phyloP scores from a whole-genome alignment of 2,888 invertebrate species.

The Clitarchus hookeri region DNA sequence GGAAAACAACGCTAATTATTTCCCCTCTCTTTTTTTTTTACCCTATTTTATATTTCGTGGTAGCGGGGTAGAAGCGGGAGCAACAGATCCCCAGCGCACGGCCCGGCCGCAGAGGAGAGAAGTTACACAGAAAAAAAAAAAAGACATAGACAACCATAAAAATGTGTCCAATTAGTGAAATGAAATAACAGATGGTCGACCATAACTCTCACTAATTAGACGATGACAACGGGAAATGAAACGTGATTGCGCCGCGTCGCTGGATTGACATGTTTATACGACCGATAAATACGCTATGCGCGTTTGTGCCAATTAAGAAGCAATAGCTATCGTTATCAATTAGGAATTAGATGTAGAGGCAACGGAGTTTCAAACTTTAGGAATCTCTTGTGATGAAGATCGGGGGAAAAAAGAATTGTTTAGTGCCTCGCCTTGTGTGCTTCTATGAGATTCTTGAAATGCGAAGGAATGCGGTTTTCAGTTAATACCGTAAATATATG shows the following conservation, averaged over 20 bases:
- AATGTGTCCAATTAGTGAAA: conserved; percentile 14
- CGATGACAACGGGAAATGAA: background rate
- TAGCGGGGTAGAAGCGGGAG: background rate
- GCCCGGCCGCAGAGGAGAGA: background rate
- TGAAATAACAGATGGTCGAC: background rate
- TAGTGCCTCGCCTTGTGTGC: too few species aligned
- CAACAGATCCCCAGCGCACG: background rate
- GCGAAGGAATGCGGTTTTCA: too few species aligned
- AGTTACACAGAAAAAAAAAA: too few species aligned
- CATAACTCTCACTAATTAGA: background rate
- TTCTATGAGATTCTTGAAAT: too few species aligned
- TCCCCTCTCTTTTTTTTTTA: background rate
- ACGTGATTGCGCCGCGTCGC: background rate
- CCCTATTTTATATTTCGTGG: background rate
- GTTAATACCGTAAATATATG: too few species aligned
- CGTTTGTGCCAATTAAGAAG: background rate
- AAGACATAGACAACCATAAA: background rate
- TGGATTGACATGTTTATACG: background rate
- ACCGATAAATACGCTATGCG: background rate
- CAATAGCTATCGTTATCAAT: background rate
- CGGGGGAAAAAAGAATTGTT: too few species aligned
- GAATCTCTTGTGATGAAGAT: too few species aligned
- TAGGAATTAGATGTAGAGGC: background rate
- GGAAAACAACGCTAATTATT: background rate
- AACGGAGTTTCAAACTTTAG: too few species aligned